Conservation (phyloP, 1,140 invertebrate genomes). For the Muscidifurax raptorellus region DNA sequence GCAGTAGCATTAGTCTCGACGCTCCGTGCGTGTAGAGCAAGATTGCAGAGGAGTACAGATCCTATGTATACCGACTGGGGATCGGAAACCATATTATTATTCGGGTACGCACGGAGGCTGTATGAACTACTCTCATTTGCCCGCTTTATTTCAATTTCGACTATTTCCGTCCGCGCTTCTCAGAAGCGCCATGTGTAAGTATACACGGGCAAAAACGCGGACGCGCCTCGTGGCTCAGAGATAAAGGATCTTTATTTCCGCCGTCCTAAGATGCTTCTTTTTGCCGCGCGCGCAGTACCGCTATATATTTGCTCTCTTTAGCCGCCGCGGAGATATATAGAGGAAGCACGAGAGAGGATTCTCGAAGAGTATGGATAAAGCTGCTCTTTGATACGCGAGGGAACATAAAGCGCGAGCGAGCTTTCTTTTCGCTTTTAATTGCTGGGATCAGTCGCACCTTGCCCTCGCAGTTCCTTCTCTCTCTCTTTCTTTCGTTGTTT, state of each 20-base stretch:
- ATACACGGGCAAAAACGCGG: slow-evolving; percentile 13
- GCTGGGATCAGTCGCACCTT: slow-evolving; percentile 40
- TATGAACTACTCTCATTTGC: neutral
- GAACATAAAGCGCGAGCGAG: slow-evolving; percentile 58
- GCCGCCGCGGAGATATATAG: neutral
- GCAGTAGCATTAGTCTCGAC: neutral
- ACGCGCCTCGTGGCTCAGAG: slow-evolving; percentile 50
- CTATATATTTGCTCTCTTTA: slow-evolving; percentile 27
- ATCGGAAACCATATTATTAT: neutral
- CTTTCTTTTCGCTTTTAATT: slow-evolving; percentile 53
- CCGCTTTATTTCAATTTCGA: slow-evolving; percentile 11
- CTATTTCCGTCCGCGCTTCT: slow-evolving; percentile 42
- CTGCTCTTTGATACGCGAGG: slow-evolving; percentile 38
- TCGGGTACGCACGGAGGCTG: neutral
- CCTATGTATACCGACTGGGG: too few relatives aligned
- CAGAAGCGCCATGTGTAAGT: slow-evolving; percentile 8
- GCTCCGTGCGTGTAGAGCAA: neutral
- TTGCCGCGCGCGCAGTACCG: neutral
- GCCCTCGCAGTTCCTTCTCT: neutral
- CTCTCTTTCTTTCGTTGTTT: neutral
- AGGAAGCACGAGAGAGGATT: neutral
- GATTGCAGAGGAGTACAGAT: neutral
- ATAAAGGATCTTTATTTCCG: slow-evolving; percentile 63
- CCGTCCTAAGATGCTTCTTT: slow-evolving; percentile 20
- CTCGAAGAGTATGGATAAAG: slow-evolving; percentile 30